Evolutionary conservation across 2,113 vertebrate genomes (phyloP).

Genomic region (Canis aureus): DNA sequence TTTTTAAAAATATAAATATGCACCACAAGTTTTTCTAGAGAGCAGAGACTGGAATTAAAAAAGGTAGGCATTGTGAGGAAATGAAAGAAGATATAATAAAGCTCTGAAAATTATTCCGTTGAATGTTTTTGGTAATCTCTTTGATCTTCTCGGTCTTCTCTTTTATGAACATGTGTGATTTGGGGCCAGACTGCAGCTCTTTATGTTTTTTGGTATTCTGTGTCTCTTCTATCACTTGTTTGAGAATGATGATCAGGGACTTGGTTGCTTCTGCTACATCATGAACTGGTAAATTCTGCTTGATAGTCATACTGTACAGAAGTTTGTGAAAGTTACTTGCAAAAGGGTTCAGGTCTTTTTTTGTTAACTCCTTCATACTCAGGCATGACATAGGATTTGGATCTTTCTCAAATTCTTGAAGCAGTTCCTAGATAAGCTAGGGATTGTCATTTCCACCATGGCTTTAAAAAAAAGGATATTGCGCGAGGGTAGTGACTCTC

Average conservation of each 20-base stretch:
- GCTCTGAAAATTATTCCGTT: background rate
- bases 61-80: background rate
- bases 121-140: background rate
- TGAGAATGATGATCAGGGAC: background rate
- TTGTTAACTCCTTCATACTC: background rate
- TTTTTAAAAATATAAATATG: background rate
- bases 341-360: background rate
- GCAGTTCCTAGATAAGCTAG: background rate
- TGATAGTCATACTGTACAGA: background rate
- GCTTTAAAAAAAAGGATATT: background rate
- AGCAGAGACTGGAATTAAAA: conserved; percentile 1
- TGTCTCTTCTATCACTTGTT: background rate
- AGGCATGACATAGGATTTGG: background rate
- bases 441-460: background rate
- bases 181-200: background rate
- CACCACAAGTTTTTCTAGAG: conserved; percentile 10
- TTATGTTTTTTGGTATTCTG: background rate
- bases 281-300: conserved; percentile 28
- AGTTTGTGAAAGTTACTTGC: conserved; percentile 33
- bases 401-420: background rate
- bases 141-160: background rate
- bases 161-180: background rate
- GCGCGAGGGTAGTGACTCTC: background rate
- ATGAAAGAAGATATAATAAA: conserved; percentile 25
- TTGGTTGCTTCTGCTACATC: background rate